Evolutionary conservation across 2,888 invertebrate genomes (phyloP).

Genomic region (Tipula lateralis): DNA sequence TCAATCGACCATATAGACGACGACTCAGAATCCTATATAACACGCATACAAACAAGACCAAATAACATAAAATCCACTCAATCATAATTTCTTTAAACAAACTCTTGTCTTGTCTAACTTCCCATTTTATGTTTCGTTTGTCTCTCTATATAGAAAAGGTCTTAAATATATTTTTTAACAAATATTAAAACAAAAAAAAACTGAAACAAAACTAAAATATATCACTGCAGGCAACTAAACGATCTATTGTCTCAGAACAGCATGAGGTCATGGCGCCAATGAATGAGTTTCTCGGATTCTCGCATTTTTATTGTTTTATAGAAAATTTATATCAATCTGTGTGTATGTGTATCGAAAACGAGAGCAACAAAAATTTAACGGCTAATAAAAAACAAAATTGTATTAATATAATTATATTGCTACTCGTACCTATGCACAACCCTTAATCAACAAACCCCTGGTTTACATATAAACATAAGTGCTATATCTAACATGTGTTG

Average conservation of each 20-base stretch:
- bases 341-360: neutral
- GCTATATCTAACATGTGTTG: neutral
- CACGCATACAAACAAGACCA: neutral
- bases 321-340: neutral
- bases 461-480: too few relatives aligned
- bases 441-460: neutral
- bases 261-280: constrained; percentile 31
- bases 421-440: too few relatives aligned
- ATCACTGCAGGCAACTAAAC: constrained; percentile 30
- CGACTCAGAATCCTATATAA: neutral
- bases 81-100: constrained; percentile 29
- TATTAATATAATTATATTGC: neutral
- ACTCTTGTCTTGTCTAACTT: constrained; percentile 25
- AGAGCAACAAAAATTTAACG: neutral
- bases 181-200: constrained; percentile 27
- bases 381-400: neutral
- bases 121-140: constrained; percentile 4
- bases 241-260: constrained; percentile 31
- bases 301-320: neutral
- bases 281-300: constrained; percentile 12
- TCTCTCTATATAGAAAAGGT: neutral
- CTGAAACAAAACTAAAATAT: neutral
- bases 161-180: constrained; percentile 25
- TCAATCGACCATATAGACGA: neutral
- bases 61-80: constrained; percentile 13